phyloP scores from a whole-genome alignment of 2,113 vertebrate species.

The Mus musculus region DNA sequence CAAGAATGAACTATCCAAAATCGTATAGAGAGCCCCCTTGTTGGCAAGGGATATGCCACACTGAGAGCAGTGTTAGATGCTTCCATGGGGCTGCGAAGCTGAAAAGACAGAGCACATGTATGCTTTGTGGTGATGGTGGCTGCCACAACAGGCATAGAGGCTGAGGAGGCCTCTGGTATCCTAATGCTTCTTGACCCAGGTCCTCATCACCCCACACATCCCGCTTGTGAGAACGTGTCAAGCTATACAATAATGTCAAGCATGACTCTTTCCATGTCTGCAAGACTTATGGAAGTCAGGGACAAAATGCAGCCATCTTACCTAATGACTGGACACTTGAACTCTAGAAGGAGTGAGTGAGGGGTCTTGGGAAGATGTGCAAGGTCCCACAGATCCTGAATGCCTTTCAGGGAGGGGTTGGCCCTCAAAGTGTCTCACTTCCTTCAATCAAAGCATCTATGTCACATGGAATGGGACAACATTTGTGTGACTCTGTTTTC shows the following conservation, averaged over 20 bases:
- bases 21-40: rapidly evolving
- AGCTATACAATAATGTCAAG: not conserved
- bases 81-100: too few relatives aligned
- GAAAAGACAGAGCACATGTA: not conserved
- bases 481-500: not conserved
- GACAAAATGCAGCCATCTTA: not conserved
- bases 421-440: not conserved
- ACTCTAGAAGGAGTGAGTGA: not conserved
- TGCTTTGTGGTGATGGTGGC: rapidly evolving
- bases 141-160: not conserved
- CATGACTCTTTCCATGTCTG: rapidly evolving
- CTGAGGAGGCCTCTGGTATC: rapidly evolving
- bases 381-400: not conserved
- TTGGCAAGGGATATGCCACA: not conserved
- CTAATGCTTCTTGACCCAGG: not conserved
- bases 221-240: not conserved
- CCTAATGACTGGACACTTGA: not conserved
- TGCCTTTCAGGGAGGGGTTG: not conserved
- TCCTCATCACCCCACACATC: not conserved
- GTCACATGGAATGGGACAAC: too few relatives aligned
- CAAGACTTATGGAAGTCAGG: not conserved
- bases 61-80: too few relatives aligned
- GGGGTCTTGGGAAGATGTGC: not conserved
- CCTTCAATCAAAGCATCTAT: too few relatives aligned
- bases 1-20: not conserved